These are phyloP conservation scores for Hylaea fasciaria DNA, from an alignment of 2,888 invertebrate genomes.

Conservation along the genomic window DNA sequence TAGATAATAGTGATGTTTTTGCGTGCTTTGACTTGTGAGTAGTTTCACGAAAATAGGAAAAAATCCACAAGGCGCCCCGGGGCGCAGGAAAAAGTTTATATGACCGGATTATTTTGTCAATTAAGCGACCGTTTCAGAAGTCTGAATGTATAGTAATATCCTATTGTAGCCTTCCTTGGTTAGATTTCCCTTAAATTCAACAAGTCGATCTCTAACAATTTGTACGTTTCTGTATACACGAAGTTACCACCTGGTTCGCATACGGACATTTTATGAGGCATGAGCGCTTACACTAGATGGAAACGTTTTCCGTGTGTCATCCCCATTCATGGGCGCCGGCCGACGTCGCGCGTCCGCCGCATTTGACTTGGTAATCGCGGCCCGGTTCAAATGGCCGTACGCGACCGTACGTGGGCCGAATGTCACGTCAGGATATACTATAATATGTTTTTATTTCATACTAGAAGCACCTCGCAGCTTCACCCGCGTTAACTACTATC, in stretches of 20 bases:
- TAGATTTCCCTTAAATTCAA: no score
- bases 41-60: no score
- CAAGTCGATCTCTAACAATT: no score
- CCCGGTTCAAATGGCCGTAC: conserved; percentile 29
- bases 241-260: conserved; percentile 9
- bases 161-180: no score
- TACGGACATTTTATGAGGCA: conserved; percentile 20
- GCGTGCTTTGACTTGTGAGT: not conserved
- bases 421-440: conserved; percentile 8
- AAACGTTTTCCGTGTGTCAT: conserved; percentile 34
- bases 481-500: no score
- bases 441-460: no score
- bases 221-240: not conserved
- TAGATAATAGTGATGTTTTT: not conserved
- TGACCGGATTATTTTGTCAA: no score
- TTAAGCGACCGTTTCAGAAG: no score
- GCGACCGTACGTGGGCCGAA: conserved; percentile 13
- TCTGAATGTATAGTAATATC: no score
- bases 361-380: conserved; percentile 52
- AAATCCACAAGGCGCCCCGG: no score
- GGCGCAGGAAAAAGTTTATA: no score
- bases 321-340: conserved; percentile 42
- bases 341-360: conserved; percentile 28
- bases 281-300: conserved; percentile 16
- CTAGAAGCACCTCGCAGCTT: no score